phyloP scores from a whole-genome alignment of 2,797 vertebrate genomes.

The Botia kubotai region DNA sequence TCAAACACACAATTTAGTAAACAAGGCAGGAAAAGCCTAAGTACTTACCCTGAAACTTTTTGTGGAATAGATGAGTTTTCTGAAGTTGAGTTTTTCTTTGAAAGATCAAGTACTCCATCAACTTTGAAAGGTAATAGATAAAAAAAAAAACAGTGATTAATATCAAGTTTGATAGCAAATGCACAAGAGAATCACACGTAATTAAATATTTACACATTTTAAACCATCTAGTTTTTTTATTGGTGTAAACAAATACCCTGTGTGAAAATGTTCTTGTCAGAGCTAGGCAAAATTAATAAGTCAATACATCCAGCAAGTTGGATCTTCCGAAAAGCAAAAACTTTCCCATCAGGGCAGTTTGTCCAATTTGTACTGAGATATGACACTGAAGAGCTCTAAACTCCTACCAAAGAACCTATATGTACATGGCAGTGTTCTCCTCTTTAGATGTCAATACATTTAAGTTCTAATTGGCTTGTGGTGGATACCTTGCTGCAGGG shows the following conservation, averaged over 20 bases:
- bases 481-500: constrained; percentile 50
- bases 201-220: background rate
- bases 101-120: constrained; percentile 98
- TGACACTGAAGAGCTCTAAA: background rate
- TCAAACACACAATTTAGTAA: constrained; percentile 63
- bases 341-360: too few species aligned
- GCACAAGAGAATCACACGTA: background rate
- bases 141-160: constrained; percentile 7
- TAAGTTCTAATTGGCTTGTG: background rate
- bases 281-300: background rate
- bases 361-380: background rate
- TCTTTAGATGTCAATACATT: background rate
- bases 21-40: constrained; percentile 24
- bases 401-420: background rate
- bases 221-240: background rate
- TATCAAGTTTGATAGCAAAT: background rate
- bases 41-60: constrained; percentile 91
- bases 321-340: background rate
- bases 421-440: background rate
- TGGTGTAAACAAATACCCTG: background rate
- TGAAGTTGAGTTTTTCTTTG: constrained; percentile 86
- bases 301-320: background rate
- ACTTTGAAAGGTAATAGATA: constrained; percentile 69
- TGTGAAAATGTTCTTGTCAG: background rate
- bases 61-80: constrained; percentile 82